Conservation (phyloP, 2,797 vertebrate species). For the Lophius americanus region DNA sequence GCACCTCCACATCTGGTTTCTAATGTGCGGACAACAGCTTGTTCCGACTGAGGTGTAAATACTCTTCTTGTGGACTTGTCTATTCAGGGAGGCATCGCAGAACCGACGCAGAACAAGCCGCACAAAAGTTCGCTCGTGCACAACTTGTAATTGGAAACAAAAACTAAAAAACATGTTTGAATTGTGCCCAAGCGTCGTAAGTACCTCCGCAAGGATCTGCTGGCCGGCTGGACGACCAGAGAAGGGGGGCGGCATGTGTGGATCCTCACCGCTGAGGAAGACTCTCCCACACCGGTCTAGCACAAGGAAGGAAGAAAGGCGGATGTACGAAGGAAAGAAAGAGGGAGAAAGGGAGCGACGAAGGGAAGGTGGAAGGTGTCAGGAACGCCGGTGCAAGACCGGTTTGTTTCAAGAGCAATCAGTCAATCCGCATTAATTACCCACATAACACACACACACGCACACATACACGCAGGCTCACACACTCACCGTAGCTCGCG, state of each 20-base stretch:
- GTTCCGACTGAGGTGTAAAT: neutral
- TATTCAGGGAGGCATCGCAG: neutral
- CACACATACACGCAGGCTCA: no score
- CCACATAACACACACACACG: conserved; percentile 35
- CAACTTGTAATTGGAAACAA: no score
- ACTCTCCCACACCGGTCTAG: conserved; percentile 2
- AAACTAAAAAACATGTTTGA: neutral
- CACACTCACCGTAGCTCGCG: conserved; percentile 52
- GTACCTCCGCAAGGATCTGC: no score
- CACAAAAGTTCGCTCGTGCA: neutral
- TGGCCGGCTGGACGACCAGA: conserved; percentile 4
- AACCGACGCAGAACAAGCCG: neutral
- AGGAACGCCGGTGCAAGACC: conserved; percentile 83
- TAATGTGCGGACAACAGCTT: conserved; percentile 39
- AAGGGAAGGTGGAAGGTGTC: conserved; percentile 79
- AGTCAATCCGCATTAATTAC: conserved; percentile 90
- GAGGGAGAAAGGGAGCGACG: conserved; percentile 40
- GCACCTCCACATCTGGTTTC: conserved; percentile 23
- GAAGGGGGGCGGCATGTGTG: conserved; percentile 19
- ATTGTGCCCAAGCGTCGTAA: no score
- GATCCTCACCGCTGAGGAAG: conserved; percentile 22
- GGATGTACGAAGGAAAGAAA: neutral
- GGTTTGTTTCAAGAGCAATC: conserved; percentile 90
- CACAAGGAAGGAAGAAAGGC: conserved; percentile 4
- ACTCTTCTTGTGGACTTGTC: neutral